phyloP scores from a whole-genome alignment of 2,888 invertebrate species.

The Scaptomyza reducta region DNA sequence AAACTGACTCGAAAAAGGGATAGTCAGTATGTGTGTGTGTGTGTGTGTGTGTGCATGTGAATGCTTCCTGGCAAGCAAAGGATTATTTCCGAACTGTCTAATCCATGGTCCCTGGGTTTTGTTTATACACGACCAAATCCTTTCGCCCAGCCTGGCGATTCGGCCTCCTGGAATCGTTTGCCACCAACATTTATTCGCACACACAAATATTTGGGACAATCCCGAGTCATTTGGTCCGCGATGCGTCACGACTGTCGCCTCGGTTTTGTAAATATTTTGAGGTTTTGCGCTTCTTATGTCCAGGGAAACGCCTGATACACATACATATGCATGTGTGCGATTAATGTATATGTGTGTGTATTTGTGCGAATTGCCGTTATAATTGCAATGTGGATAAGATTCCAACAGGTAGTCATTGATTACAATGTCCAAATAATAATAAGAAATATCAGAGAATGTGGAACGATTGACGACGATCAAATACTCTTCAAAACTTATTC shows the following conservation, averaged over 20 bases:
- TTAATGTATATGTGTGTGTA: not conserved
- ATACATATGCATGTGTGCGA: not conserved
- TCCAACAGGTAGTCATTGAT: constrained; percentile 38
- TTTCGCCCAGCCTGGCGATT: constrained; percentile 50
- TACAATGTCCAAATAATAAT: too few species aligned
- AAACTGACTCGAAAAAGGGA: constrained; percentile 45
- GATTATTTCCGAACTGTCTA: constrained; percentile 75
- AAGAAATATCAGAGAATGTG: too few species aligned
- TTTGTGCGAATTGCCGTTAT: constrained; percentile 27
- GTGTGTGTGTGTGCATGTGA: constrained; percentile 19
- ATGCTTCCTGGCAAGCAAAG: constrained; percentile 79
- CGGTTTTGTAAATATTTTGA: constrained; percentile 72
- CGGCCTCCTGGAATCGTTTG: constrained; percentile 31
- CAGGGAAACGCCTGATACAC: constrained; percentile 47
- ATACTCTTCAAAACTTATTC: constrained; percentile 9
- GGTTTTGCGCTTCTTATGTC: constrained; percentile 73
- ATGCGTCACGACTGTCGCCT: constrained; percentile 28
- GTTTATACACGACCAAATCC: constrained; percentile 67
- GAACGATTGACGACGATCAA: constrained; percentile 16
- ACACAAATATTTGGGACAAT: constrained; percentile 37
- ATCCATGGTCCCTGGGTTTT: constrained; percentile 17
- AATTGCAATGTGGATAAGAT: constrained; percentile 50
- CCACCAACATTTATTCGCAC: constrained; percentile 35
- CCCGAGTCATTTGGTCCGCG: constrained; percentile 23
- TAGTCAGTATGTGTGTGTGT: constrained; percentile 14